Percentiles rank a stretch among this genome's conserved stretches.
These are phyloP conservation scores for Neocrepidodera transversa DNA, from an alignment of 2,888 invertebrate species.

Conservation along the genomic window DNA sequence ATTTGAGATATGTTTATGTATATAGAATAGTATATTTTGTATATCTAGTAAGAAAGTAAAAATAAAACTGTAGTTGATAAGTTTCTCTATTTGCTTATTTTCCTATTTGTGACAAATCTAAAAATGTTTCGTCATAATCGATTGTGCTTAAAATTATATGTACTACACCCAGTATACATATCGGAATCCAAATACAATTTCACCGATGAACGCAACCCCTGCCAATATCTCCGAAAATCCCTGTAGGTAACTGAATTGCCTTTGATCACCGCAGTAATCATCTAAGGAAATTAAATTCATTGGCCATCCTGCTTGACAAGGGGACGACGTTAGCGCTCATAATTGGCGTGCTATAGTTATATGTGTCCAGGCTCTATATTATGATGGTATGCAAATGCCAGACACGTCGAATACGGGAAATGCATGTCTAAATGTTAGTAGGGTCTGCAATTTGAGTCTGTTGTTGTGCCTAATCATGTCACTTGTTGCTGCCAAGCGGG, in stretches of 20 bases:
- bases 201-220: not conserved
- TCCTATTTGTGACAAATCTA: no score
- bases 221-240: not conserved
- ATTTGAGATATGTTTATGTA: no score
- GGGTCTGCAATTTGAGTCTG: conserved; percentile 46
- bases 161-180: not conserved
- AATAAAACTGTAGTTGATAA: no score
- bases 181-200: not conserved
- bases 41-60: no score
- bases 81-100: no score
- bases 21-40: no score
- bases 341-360: conserved; percentile 36
- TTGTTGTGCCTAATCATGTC: conserved; percentile 50
- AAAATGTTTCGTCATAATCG: no score
- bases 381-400: conserved; percentile 44
- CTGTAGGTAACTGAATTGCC: conserved; percentile 12
- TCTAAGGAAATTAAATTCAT: conserved; percentile 13
- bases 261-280: conserved; percentile 10
- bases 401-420: conserved; percentile 37
- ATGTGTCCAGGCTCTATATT: conserved; percentile 35
- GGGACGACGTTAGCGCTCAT: conserved; percentile 25
- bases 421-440: conserved; percentile 38
- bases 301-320: conserved; percentile 9
- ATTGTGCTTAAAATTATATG: no score
- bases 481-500: conserved; percentile 47